phyloP scores from a whole-genome alignment of 2,113 vertebrate species.

The Syngnathoides biaculeatus region DNA sequence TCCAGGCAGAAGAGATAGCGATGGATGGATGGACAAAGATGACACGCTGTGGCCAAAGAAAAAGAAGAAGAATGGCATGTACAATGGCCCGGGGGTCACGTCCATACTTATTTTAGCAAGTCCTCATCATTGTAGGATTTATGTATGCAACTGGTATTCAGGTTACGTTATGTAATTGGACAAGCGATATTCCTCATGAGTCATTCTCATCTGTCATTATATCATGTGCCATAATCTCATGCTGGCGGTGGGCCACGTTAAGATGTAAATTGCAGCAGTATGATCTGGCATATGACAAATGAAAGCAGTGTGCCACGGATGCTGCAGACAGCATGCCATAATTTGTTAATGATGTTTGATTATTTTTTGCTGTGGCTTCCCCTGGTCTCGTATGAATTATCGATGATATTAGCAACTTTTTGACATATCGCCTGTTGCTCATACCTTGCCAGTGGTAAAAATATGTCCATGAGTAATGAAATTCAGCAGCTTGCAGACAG shows the following conservation, averaged over 20 bases:
- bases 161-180: neutral
- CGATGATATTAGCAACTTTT: neutral
- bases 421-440: neutral
- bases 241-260: neutral
- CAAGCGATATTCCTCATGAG: neutral
- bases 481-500: neutral
- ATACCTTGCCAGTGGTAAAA: constrained; percentile 3
- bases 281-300: neutral
- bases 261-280: neutral
- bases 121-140: neutral
- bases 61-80: too few relatives aligned
- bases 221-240: neutral
- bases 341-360: neutral
- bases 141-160: neutral
- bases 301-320: neutral
- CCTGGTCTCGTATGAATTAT: neutral
- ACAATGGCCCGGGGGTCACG: neutral
- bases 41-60: too few relatives aligned
- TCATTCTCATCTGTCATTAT: neutral
- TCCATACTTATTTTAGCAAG: neutral
- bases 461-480: neutral
- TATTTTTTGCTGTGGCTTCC: constrained; percentile 3
- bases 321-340: neutral
- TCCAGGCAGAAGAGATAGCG: too few relatives aligned
- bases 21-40: too few relatives aligned